A percentile compares a stretch with the other conserved stretches of the same genome.
Conservation (phyloP, 2,113 vertebrate species). For the Gracilinanus agilis region DNA sequence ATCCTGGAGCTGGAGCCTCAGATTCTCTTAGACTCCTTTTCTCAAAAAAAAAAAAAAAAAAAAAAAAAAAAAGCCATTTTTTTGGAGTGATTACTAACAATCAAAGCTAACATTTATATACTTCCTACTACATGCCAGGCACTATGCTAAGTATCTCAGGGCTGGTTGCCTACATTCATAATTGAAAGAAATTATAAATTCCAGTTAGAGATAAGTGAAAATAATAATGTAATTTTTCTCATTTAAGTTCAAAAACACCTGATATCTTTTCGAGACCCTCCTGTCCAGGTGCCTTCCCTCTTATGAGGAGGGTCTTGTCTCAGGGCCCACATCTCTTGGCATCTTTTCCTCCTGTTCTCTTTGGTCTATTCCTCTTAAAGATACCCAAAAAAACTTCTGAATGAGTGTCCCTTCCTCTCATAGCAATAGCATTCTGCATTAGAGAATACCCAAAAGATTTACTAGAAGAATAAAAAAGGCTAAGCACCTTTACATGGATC, state of each 20-base stretch:
- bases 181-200: not conserved
- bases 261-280: not conserved
- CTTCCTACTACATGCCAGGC: not conserved
- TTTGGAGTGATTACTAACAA: not conserved
- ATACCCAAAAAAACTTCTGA: not conserved
- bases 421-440: not conserved
- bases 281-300: not conserved
- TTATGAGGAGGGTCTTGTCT: not conserved
- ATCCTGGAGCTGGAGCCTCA: not conserved
- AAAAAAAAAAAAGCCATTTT: not conserved
- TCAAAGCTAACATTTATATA: not conserved
- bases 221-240: not conserved
- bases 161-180: not conserved
- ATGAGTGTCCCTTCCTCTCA: not conserved
- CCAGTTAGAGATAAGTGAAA: not conserved
- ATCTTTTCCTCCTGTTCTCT: not conserved
- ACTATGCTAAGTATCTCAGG: not conserved
- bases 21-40: not conserved
- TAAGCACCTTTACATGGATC: not conserved
- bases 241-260: not conserved
- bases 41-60: not conserved
- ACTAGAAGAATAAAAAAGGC: conserved; percentile 21
- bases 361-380: not conserved
- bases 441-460: conserved; percentile 23
- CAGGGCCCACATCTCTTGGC: not conserved